phyloP scores from a whole-genome alignment of 2,888 invertebrate genomes.

The Drosophila cognata region DNA sequence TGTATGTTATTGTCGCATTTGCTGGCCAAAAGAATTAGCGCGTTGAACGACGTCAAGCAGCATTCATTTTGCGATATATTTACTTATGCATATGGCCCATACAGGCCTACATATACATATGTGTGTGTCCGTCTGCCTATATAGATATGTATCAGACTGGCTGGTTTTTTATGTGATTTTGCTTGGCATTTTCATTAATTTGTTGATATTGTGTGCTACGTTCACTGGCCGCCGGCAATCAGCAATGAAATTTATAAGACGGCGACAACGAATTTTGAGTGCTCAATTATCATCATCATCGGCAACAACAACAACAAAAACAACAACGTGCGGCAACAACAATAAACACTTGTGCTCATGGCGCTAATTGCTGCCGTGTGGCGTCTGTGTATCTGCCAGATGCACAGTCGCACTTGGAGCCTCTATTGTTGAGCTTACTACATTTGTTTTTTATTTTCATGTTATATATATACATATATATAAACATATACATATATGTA shows the following conservation, averaged over 20 bases:
- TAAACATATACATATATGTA: too few species aligned
- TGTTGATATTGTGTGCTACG: conserved; percentile 67
- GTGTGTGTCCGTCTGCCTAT: neutral
- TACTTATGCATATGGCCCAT: conserved; percentile 40
- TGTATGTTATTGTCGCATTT: conserved; percentile 82
- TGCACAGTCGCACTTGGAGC: conserved; percentile 36
- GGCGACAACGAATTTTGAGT: conserved; percentile 58
- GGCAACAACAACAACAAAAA: conserved; percentile 22
- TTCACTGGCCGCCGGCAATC: conserved; percentile 71
- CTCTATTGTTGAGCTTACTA: conserved; percentile 27
- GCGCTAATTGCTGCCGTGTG: conserved; percentile 79
- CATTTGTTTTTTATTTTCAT: conserved; percentile 26
- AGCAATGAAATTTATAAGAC: conserved; percentile 74
- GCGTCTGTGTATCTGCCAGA: conserved; percentile 51
- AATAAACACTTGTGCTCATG: conserved; percentile 51
- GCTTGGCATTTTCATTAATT: conserved; percentile 77
- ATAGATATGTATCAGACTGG: conserved; percentile 30
- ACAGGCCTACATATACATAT: conserved; percentile 12
- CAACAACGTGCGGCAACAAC: conserved; percentile 23
- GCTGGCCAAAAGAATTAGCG: conserved; percentile 79
- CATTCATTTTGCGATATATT: conserved; percentile 66
- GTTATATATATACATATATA: neutral
- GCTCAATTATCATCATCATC: conserved; percentile 73
- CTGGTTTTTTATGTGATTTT: conserved; percentile 40
- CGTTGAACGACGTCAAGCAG: conserved; percentile 76